Percentiles rank a stretch among this genome's conserved stretches.
phyloP scores from a whole-genome alignment of 2,797 vertebrate genomes.

The Sebastes diaconus region DNA sequence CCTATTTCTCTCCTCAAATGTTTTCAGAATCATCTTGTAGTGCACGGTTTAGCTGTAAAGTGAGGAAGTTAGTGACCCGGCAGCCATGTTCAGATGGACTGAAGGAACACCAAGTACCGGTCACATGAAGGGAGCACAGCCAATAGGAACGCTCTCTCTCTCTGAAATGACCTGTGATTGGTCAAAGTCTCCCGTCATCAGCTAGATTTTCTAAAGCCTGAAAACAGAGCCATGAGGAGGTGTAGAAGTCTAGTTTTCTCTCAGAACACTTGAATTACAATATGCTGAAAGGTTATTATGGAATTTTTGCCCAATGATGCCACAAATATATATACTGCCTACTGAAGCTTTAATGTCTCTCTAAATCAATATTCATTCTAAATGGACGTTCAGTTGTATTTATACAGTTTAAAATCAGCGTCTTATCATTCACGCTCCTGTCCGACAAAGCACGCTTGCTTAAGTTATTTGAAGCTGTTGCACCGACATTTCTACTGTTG shows the following conservation, averaged over 20 bases:
- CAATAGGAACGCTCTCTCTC: rapidly evolving
- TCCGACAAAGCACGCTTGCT: too few species aligned
- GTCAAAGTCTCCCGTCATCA: rapidly evolving
- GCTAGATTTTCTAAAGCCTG: too few species aligned
- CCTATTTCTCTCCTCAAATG: rapidly evolving
- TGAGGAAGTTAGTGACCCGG: rapidly evolving
- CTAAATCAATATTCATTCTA: background rate
- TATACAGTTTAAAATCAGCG: background rate
- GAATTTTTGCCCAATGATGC: too few species aligned
- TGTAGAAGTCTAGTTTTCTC: rapidly evolving
- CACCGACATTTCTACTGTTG: too few species aligned
- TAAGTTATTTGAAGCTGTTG: too few species aligned
- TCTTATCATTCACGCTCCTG: background rate
- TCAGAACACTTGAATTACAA: too few species aligned
- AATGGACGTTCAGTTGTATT: background rate
- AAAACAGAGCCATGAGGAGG: too few species aligned
- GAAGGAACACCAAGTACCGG: rapidly evolving
- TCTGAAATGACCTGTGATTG: too few species aligned
- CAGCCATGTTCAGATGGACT: too few species aligned
- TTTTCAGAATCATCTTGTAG: too few species aligned
- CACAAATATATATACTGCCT: rapidly evolving
- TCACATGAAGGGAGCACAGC: rapidly evolving
- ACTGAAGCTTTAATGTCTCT: background rate
- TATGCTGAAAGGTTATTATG: too few species aligned
- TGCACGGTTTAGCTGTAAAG: rapidly evolving